Percentiles rank a stretch among this genome's conserved stretches.
phyloP scores from a whole-genome alignment of 2,113 vertebrate genomes.

The Thamnophis sirtalis region DNA sequence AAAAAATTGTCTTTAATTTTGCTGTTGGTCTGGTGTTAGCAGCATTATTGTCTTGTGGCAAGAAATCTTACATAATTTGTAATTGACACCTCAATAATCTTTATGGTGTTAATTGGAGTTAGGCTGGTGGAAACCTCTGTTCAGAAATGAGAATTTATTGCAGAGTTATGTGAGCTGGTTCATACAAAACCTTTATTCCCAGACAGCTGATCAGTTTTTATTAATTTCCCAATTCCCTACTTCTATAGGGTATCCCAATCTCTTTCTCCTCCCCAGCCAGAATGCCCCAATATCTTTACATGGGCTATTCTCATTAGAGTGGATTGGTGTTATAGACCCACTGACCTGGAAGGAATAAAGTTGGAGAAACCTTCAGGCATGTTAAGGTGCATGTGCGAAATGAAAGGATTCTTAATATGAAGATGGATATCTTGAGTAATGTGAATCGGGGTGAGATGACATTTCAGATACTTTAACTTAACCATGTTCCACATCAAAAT shows the following conservation, averaged over 20 bases:
- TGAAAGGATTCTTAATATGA: background rate
- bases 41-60: accelerated
- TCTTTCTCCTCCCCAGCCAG: background rate
- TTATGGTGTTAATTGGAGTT: background rate
- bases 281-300: background rate
- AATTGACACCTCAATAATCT: background rate
- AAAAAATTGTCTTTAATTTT: background rate
- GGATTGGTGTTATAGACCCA: background rate
- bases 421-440: background rate
- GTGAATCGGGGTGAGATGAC: background rate
- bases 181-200: background rate
- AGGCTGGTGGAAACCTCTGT: background rate
- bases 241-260: background rate
- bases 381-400: background rate
- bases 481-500: constrained; percentile 17
- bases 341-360: background rate
- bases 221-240: background rate
- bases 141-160: background rate
- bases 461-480: constrained; percentile 1
- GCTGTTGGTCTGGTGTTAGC: background rate
- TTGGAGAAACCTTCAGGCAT: background rate
- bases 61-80: background rate
- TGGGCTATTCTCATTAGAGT: background rate
- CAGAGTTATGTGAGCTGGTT: background rate
- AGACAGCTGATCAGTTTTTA: background rate